Percentiles rank a stretch among this genome's conserved stretches.
Evolutionary conservation across 1,140 invertebrate species (phyloP).

Genomic region (Tetragnatha versicolor): DNA sequence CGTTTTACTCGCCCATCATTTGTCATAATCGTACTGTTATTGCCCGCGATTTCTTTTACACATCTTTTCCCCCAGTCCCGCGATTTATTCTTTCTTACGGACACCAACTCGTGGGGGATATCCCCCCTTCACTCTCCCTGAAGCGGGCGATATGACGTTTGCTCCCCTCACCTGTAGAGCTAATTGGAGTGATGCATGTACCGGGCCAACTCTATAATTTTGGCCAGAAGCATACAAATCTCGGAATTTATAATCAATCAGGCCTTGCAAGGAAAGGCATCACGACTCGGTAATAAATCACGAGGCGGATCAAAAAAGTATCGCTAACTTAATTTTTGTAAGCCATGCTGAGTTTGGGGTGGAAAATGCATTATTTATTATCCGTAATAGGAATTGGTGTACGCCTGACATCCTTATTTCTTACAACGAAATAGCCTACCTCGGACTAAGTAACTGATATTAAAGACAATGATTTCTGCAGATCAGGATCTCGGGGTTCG

Average conservation of each 20-base stretch:
- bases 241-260: constrained; percentile 46
- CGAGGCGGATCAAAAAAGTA: constrained; percentile 14
- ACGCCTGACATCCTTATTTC: constrained; percentile 31
- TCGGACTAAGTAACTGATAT: constrained; percentile 15
- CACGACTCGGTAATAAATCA: constrained; percentile 53
- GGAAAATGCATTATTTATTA: constrained; percentile 36
- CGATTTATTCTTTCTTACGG: constrained; percentile 30
- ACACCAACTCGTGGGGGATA: not conserved
- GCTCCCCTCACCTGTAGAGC: constrained; percentile 23
- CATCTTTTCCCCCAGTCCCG: constrained; percentile 11
- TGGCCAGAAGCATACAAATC: constrained; percentile 11
- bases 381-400: constrained; percentile 7
- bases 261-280: constrained; percentile 1
- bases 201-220: constrained; percentile 12
- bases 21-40: constrained; percentile 44
- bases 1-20: constrained; percentile 51
- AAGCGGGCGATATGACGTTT: constrained; percentile 30
- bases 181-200: constrained; percentile 35
- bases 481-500: too few relatives aligned
- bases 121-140: not conserved
- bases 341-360: not conserved
- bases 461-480: not conserved
- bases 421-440: constrained; percentile 13
- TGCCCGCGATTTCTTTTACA: constrained; percentile 21
- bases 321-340: constrained; percentile 40